Evolutionary conservation across 2,797 vertebrate species (phyloP).

Genomic region (Sebastes elongatus): DNA sequence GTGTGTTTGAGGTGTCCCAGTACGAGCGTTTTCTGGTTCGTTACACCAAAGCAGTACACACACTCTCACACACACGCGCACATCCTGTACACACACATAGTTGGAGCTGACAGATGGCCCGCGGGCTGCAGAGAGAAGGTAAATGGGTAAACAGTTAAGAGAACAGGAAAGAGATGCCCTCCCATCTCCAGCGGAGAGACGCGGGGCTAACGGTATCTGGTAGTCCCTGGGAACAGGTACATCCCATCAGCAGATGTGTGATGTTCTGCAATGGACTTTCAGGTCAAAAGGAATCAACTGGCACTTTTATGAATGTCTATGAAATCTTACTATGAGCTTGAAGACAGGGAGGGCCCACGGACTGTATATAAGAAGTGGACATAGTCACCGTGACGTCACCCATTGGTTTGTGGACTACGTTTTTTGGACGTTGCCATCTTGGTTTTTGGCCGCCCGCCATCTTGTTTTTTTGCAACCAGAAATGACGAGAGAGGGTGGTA

Average conservation of each 20-base stretch:
- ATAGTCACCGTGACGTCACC: background rate
- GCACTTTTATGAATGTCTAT: background rate
- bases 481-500: too few species aligned
- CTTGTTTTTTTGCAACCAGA: too few species aligned
- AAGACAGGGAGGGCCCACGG: background rate
- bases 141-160: constrained; percentile 47
- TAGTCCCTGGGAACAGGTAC: background rate
- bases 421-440: too few species aligned
- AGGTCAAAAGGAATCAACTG: background rate
- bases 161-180: constrained; percentile 1
- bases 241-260: constrained; percentile 8
- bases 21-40: background rate
- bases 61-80: background rate
- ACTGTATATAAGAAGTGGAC: background rate
- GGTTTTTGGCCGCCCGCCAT: too few species aligned
- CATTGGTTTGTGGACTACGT: background rate
- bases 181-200: background rate
- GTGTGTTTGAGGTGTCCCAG: constrained; percentile 6
- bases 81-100: background rate
- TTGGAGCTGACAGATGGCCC: constrained; percentile 47
- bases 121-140: constrained; percentile 32
- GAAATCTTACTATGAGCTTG: background rate
- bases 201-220: background rate
- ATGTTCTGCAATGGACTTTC: background rate
- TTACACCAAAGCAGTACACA: background rate